Evolutionary conservation across 2,797 vertebrate genomes (phyloP).

Genomic region (Acanthornis magna): DNA sequence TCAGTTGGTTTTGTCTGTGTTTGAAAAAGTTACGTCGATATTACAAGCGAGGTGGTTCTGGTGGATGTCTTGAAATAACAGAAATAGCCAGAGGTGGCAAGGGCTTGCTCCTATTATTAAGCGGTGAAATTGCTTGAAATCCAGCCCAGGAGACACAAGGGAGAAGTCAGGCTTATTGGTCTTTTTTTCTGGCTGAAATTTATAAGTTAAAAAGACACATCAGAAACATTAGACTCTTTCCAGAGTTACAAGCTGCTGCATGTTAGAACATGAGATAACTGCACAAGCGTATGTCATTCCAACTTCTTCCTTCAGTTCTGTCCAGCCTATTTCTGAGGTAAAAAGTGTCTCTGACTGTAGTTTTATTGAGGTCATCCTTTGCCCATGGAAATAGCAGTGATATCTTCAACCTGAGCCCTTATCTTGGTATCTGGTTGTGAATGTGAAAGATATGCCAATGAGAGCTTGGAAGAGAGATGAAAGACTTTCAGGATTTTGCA

Average conservation of each 20-base stretch:
- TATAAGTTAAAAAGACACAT: background rate
- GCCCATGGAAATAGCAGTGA: background rate
- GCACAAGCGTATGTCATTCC: background rate
- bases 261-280: background rate
- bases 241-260: background rate
- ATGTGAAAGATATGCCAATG: rapidly evolving
- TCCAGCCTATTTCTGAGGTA: background rate
- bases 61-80: background rate
- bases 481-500: background rate
- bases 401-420: background rate
- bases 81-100: background rate
- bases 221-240: background rate
- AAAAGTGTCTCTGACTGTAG: background rate
- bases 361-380: background rate
- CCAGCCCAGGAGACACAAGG: background rate
- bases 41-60: background rate
- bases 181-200: background rate
- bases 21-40: background rate
- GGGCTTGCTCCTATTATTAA: background rate
- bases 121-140: background rate
- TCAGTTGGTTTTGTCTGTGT: background rate
- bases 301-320: background rate
- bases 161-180: background rate
- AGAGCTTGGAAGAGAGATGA: background rate
- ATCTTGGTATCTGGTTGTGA: too few relatives aligned